These are phyloP conservation scores for Montifringilla adamsi DNA, from an alignment of 2,113 vertebrate genomes.

Conservation along the genomic window DNA sequence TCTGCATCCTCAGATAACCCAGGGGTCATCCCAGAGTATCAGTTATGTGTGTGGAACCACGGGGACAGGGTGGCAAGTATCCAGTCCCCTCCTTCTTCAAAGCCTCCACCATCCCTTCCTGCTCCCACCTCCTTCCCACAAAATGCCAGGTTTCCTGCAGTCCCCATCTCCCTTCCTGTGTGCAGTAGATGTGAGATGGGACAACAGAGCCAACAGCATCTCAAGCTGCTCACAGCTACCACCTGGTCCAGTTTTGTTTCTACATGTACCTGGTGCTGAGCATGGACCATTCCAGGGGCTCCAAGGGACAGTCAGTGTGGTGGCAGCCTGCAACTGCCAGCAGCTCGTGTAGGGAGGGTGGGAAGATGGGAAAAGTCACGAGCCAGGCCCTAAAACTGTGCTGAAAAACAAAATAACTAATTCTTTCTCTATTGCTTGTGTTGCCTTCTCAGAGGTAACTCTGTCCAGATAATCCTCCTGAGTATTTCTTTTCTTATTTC, in stretches of 20 bases:
- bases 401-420: neutral
- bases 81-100: neutral
- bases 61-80: neutral
- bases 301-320: rapidly evolving
- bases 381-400: neutral
- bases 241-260: neutral
- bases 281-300: neutral
- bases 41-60: neutral
- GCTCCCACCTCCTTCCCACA: neutral
- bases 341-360: neutral
- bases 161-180: rapidly evolving
- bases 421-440: neutral
- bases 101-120: neutral
- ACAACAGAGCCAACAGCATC: neutral
- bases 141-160: neutral
- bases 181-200: neutral
- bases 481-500: neutral
- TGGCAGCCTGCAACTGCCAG: neutral
- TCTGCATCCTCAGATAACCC: constrained; percentile 45
- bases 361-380: neutral
- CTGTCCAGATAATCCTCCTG: neutral
- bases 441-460: neutral
- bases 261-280: neutral
- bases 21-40: neutral
- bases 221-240: neutral